Evolutionary conservation across 2,888 invertebrate species (phyloP).

Genomic region (Scaptomyza flava): DNA sequence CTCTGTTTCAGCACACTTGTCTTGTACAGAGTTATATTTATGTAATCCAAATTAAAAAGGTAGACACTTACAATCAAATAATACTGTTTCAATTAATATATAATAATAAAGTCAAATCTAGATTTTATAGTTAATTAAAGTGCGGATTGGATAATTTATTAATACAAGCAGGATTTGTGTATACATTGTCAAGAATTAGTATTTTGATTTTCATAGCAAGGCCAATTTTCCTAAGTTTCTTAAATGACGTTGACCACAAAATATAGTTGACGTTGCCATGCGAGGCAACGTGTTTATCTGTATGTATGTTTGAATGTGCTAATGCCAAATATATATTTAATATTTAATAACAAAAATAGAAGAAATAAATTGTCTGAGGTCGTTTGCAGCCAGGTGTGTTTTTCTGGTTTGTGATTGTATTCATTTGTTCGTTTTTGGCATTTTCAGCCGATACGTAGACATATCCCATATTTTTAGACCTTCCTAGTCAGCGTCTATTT

Average conservation of each 20-base stretch:
- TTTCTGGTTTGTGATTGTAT: conserved; percentile 25
- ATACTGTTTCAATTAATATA: too few species aligned
- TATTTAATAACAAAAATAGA: conserved; percentile 45
- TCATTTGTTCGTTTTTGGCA: conserved; percentile 35
- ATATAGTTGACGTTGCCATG: conserved; percentile 57
- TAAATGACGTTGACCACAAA: conserved; percentile 60
- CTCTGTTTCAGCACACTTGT: too few species aligned
- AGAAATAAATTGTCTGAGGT: conserved; percentile 62
- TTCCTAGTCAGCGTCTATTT: conserved; percentile 71
- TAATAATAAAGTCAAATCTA: too few species aligned
- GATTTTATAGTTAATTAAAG: too few species aligned
- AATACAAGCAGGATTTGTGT: background rate
- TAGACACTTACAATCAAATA: too few species aligned
- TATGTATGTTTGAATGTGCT: background rate
- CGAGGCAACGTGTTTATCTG: conserved; percentile 28
- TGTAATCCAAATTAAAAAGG: too few species aligned
- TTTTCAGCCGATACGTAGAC: conserved; percentile 40
- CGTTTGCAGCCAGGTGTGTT: conserved; percentile 67
- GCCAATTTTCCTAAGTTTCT: conserved; percentile 18
- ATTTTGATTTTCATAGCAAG: conserved; percentile 7
- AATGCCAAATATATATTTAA: background rate
- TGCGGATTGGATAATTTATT: too few species aligned
- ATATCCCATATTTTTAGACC: conserved; percentile 66
- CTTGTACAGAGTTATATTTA: too few species aligned
- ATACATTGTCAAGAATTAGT: background rate